A percentile compares a stretch with the other conserved stretches of the same genome.
Evolutionary conservation across 2,797 vertebrate genomes (phyloP).

Genomic region (Balearica regulorum): DNA sequence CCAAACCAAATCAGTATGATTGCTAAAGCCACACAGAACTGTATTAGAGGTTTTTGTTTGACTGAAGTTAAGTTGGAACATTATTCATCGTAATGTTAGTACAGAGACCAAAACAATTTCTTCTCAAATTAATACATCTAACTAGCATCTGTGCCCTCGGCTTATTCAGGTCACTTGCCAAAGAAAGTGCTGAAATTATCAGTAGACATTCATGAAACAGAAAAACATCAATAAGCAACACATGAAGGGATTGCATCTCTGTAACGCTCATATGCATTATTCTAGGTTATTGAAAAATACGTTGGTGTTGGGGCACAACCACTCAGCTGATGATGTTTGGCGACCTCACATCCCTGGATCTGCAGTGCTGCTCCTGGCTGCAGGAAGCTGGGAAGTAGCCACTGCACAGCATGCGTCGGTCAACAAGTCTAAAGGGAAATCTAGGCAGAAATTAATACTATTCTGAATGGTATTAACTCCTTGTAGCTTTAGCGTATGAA

Average conservation of each 20-base stretch:
- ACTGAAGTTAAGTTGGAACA: not conserved
- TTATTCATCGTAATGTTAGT: not conserved
- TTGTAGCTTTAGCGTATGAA: not conserved
- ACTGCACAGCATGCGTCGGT: not conserved
- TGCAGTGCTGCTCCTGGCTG: not conserved
- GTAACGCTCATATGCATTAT: not conserved
- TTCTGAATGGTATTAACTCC: not conserved
- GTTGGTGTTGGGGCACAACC: not conserved
- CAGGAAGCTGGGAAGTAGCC: not conserved
- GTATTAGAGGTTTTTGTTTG: not conserved
- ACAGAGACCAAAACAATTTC: not conserved
- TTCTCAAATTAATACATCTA: slow-evolving; percentile 7
- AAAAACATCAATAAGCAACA: not conserved
- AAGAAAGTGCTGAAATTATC: not conserved
- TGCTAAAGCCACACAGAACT: not conserved
- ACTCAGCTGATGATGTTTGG: not conserved
- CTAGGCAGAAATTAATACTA: not conserved
- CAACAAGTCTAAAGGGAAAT: not conserved
- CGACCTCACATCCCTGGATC: not conserved
- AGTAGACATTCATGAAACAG: not conserved
- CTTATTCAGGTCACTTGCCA: not conserved
- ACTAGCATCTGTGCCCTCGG: not conserved
- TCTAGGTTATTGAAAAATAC: not conserved
- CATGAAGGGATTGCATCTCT: not conserved
- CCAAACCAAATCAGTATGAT: not conserved